A percentile compares a stretch with the other conserved stretches of the same genome.
Evolutionary conservation across 2,113 vertebrate species (phyloP).

Genomic region (Sorex araneus): DNA sequence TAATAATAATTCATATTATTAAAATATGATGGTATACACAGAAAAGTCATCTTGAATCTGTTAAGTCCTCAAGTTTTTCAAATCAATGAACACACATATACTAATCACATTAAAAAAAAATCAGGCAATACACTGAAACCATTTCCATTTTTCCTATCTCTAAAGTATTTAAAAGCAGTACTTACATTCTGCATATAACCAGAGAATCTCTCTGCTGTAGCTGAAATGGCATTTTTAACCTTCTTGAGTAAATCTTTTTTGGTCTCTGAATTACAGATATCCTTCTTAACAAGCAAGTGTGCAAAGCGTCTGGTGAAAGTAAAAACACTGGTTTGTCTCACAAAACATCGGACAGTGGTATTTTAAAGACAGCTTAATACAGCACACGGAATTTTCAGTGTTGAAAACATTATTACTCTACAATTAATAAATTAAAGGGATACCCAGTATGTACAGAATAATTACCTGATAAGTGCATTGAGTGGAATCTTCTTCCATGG

Average conservation of each 20-base stretch:
- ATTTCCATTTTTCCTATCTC: slow-evolving; percentile 35
- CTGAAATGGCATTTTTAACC: slow-evolving; percentile 98
- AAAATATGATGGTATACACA: slow-evolving; percentile 56
- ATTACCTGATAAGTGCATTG: slow-evolving; percentile 97
- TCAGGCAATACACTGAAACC: neutral
- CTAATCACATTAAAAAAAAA: slow-evolving; percentile 27
- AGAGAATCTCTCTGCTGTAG: slow-evolving; percentile 98
- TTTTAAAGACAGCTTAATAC: slow-evolving; percentile 58
- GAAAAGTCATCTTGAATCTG: slow-evolving; percentile 14
- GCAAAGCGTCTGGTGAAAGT: slow-evolving; percentile 94
- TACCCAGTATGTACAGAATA: slow-evolving; percentile 26
- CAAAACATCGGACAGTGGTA: neutral
- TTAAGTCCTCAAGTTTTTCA: slow-evolving; percentile 41
- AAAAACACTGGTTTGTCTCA: slow-evolving; percentile 58
- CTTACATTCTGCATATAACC: slow-evolving; percentile 99
- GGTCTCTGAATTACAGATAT: slow-evolving; percentile 95
- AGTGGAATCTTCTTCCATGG: slow-evolving; percentile 97
- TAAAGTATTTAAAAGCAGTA: slow-evolving; percentile 67
- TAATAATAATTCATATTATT: neutral
- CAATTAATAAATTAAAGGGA: slow-evolving; percentile 26
- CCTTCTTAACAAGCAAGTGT: slow-evolving; percentile 97
- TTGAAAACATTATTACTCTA: slow-evolving; percentile 59
- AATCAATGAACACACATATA: neutral
- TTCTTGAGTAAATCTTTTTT: slow-evolving; percentile 98
- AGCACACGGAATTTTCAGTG: slow-evolving; percentile 43